Percentiles rank a stretch among this genome's conserved stretches.
These are phyloP conservation scores for Odontophorus gujanensis DNA, from an alignment of 2,113 vertebrate genomes.

Conservation along the genomic window DNA sequence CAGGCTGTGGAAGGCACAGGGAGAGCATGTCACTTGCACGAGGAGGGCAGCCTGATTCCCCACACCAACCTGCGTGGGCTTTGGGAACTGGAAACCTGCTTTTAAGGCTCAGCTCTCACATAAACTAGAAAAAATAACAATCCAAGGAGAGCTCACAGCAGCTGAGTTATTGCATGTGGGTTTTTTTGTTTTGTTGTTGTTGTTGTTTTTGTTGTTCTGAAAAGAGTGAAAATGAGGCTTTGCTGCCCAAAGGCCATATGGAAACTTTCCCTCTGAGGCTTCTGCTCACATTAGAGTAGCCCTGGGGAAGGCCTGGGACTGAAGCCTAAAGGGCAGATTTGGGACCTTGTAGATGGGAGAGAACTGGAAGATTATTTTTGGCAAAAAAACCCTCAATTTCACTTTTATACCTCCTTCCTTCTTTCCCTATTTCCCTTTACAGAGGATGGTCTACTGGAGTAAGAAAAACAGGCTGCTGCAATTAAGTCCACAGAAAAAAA, in stretches of 20 bases:
- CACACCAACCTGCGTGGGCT: not conserved
- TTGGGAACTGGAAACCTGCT: not conserved
- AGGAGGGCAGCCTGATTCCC: not conserved
- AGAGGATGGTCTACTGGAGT: not conserved
- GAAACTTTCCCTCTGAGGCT: not conserved
- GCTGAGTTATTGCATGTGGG: not conserved
- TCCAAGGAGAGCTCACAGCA: not conserved
- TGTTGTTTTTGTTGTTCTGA: accelerated
- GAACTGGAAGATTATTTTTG: not conserved
- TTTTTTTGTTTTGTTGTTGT: accelerated
- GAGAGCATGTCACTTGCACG: not conserved
- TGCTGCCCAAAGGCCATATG: not conserved
- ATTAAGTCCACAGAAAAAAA: not conserved
- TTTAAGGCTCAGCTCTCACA: not conserved
- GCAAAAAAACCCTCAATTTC: accelerated
- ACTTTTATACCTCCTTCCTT: not conserved
- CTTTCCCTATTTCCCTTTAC: not conserved
- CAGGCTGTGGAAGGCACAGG: not conserved
- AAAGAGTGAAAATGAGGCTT: not conserved
- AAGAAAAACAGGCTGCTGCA: not conserved
- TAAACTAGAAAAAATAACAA: not conserved
- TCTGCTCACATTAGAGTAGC: not conserved
- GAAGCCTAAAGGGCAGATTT: not conserved
- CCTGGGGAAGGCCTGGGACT: not conserved
- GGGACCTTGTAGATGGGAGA: not conserved